Evolutionary conservation across 2,113 vertebrate genomes (phyloP).

Genomic region (Notarius quadriscutis): DNA sequence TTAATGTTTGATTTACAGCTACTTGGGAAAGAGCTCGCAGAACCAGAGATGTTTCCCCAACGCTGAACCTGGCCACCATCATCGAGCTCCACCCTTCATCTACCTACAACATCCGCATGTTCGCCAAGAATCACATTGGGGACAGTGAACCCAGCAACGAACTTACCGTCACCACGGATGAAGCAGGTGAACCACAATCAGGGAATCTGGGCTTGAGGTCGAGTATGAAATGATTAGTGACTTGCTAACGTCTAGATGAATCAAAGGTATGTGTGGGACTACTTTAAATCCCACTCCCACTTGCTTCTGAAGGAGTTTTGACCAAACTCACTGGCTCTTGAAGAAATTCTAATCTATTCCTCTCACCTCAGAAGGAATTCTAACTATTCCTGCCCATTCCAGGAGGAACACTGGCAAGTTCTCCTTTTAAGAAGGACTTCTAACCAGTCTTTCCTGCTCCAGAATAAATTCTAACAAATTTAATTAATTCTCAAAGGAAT

Average conservation of each 20-base stretch:
- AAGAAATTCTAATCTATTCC: not conserved
- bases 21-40: constrained; percentile 98
- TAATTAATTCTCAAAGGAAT: not conserved
- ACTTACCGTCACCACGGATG: constrained; percentile 95
- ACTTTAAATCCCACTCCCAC: not conserved
- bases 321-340: not conserved
- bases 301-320: not conserved
- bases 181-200: constrained; percentile 82
- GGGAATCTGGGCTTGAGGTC: not conserved
- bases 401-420: not conserved
- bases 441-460: no score
- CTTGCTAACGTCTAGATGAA: not conserved
- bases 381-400: not conserved
- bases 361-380: not conserved
- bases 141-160: constrained; percentile 98
- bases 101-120: constrained; percentile 99
- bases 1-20: constrained; percentile 74
- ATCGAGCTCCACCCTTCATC: constrained; percentile 98
- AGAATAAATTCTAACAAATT: not conserved
- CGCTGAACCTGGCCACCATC: constrained; percentile 98
- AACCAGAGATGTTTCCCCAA: constrained; percentile 98
- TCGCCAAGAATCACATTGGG: constrained; percentile 97
- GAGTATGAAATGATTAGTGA: not conserved
- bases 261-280: not conserved
- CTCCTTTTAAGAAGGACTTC: not conserved